Conservation (phyloP, 2,797 vertebrate species). For the Hoplostethus atlanticus region DNA sequence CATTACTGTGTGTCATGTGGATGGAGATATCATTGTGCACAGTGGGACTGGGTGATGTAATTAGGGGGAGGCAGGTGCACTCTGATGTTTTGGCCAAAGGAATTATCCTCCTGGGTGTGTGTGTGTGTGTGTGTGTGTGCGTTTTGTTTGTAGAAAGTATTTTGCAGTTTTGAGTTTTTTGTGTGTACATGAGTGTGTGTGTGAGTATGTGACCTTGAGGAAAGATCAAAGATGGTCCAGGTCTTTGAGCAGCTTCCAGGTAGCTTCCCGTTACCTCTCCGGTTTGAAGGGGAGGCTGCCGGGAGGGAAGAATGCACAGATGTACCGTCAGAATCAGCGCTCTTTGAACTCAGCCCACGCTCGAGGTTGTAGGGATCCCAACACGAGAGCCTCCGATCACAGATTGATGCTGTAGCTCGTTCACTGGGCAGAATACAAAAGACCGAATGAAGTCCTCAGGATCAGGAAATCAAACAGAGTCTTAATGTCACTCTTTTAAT, state of each 20-base stretch:
- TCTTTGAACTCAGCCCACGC: conserved; percentile 69
- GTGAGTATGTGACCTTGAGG: conserved; percentile 56
- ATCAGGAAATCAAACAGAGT: conserved; percentile 49
- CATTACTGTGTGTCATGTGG: conserved; percentile 13
- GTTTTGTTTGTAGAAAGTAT: conserved; percentile 1
- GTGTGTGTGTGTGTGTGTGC: not conserved
- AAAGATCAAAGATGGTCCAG: conserved; percentile 72
- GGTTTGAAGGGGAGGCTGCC: conserved; percentile 17
- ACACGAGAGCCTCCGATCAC: conserved; percentile 74
- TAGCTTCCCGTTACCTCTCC: conserved; percentile 57
- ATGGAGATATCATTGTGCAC: conserved; percentile 2
- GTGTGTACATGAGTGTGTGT: not conserved
- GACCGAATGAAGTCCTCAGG: conserved; percentile 53
- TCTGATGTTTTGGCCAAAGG: conserved; percentile 20
- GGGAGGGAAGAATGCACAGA: conserved; percentile 72
- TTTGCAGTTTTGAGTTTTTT: not conserved
- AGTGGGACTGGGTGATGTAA: conserved; percentile 5
- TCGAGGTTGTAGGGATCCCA: conserved; percentile 52
- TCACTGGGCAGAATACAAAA: conserved; percentile 65
- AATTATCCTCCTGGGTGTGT: conserved; percentile 13
- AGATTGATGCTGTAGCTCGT: conserved; percentile 71
- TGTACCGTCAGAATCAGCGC: conserved; percentile 56
- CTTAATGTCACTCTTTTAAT: conserved; percentile 52
- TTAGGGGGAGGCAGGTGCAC: conserved; percentile 30
- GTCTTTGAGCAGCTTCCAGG: conserved; percentile 78